Evolutionary conservation across 2,113 vertebrate genomes (phyloP).

Genomic region (Steatornis caripensis): DNA sequence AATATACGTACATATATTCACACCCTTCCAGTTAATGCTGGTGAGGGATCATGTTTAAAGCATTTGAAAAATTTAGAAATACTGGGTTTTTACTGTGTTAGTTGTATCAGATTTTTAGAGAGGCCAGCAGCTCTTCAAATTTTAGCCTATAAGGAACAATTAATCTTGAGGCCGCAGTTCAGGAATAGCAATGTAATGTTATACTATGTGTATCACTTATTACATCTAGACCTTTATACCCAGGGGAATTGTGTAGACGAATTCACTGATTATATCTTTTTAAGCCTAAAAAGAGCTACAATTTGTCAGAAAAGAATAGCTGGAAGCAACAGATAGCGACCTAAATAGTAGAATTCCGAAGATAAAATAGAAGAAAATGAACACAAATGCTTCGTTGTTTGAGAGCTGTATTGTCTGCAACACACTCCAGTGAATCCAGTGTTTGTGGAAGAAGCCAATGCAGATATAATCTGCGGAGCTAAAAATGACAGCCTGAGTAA

Average conservation of each 20-base stretch:
- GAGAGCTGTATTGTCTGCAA: conserved; percentile 25
- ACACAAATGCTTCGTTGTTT: conserved; percentile 50
- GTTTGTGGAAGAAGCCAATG: conserved; percentile 26
- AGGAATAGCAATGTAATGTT: conserved; percentile 18
- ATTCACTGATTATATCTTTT: conserved; percentile 64
- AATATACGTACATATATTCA: neutral
- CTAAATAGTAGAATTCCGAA: conserved; percentile 63
- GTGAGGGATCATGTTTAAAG: neutral
- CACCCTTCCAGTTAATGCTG: neutral
- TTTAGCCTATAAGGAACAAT: conserved; percentile 18
- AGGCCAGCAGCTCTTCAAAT: neutral
- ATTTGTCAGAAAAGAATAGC: conserved; percentile 44
- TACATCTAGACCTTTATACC: conserved; percentile 46
- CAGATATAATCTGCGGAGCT: conserved; percentile 31
- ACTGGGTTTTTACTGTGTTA: neutral
- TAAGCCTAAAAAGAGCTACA: conserved; percentile 41
- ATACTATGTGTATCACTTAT: neutral
- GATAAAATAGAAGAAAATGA: conserved; percentile 41
- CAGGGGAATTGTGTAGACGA: conserved; percentile 44
- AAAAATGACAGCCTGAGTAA: conserved; percentile 35
- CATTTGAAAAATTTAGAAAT: neutral
- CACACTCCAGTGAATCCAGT: conserved; percentile 41
- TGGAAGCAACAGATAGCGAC: conserved; percentile 60
- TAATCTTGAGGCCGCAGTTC: conserved; percentile 7
- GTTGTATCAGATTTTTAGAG: neutral